Evolutionary conservation across 2,888 invertebrate species (phyloP), one percentile per base, ranked within the genome.

Genomic region (Acronicta psi): DNA sequence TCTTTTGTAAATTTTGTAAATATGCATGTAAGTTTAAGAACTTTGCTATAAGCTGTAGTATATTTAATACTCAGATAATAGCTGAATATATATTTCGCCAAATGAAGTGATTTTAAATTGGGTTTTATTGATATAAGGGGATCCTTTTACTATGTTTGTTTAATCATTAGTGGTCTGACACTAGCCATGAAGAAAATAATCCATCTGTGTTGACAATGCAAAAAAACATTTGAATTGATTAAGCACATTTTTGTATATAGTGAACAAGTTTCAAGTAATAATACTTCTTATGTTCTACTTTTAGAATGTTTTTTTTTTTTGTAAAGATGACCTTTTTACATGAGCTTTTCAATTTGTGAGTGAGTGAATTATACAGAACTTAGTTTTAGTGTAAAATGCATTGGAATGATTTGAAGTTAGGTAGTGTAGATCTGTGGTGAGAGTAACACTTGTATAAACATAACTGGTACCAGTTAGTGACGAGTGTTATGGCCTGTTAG

Each of bases 1-100:
- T 74, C 74, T 81, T 71, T 59, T 91, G 90, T 91, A 90, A 84
- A 91, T 89, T 88, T 83, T 91, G 91, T 91, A 91, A 88, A 91
- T 91, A 91, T 75, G 73, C 79, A 80, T 84, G 72, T 88, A 86
- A 84, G 80, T 84, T 63, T 79, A 88, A 86, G 85, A 82, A 80
- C 72, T 79, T 80, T 79, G 82, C 82, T 84, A 81, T 82, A 77
- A 78, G 77, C 74, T 67, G 71, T 72, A 67, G 72, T 75, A 70
- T 73, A 69, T 63, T 59, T 61, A 68, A 66, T 77, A 71, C 79
- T 70, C 73, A 46, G 69, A 56, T 58, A 54, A 61, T 75, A 78
- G 69, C 72, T 67, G 61, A 78, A 67, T 69, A 68, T 75, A 70
- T 71, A 75, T 67, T 70, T 70, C 71, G 75, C 70, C 74, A 66